These are phyloP conservation scores for Holacanthus passer DNA, from an alignment of 2,113 vertebrate species.

Conservation along the genomic window DNA sequence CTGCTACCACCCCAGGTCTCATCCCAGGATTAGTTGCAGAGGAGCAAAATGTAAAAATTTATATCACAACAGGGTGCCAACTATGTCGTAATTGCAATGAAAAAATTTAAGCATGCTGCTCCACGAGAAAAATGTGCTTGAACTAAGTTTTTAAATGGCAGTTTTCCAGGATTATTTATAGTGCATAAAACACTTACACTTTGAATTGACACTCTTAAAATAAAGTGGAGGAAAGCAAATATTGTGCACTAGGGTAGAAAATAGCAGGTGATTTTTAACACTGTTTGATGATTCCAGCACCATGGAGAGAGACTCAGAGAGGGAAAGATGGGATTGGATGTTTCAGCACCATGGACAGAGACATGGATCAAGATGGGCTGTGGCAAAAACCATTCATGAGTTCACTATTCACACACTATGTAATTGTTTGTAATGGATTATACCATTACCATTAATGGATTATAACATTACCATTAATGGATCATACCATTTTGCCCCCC, in stretches of 20 bases:
- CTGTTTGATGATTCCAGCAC: constrained; percentile 14
- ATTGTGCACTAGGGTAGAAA: neutral
- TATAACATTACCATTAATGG: too few relatives aligned
- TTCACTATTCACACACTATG: neutral
- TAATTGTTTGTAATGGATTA: neutral
- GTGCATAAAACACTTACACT: neutral
- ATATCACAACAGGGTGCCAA: neutral
- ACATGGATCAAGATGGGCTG: neutral
- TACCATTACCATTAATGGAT: too few relatives aligned
- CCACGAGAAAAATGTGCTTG: neutral
- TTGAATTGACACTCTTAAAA: neutral
- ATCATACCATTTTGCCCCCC: neutral
- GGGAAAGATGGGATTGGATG: neutral
- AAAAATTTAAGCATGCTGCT: neutral
- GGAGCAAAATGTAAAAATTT: neutral
- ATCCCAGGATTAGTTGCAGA: neutral
- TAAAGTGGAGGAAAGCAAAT: neutral
- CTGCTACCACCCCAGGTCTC: too few relatives aligned
- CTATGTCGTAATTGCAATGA: neutral
- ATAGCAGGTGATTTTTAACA: neutral
- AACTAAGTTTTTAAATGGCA: neutral
- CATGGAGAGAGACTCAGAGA: constrained; percentile 22
- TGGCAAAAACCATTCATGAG: neutral
- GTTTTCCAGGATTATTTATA: neutral
- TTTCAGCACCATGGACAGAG: constrained; percentile 65